Base-by-base conservation (phyloP, 2,113 vertebrate species). In the Stomatorhinus ivindoensis region DNA sequence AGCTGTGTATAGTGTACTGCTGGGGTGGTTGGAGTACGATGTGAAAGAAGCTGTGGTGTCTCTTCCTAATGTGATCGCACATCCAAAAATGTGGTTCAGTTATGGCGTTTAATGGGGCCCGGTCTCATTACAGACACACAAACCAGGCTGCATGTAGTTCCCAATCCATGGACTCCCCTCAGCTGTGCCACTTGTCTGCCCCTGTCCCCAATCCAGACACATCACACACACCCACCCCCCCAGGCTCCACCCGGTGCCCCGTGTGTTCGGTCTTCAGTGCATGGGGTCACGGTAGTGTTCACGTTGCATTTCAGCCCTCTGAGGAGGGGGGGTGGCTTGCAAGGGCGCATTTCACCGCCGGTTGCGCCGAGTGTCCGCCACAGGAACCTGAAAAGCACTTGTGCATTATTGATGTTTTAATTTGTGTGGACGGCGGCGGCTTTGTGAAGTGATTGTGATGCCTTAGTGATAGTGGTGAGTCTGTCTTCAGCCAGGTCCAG, bases 401-500 rank as follows among this genome's bases (percentile, higher is more conserved):
- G 95, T 96, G 95, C 95, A 96, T 96, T 96, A 96, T 96, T 96
- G 95, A 96, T 96, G 94, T 96, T 96, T 96, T 96, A 96, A 96
- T 96, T 96, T 96, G 96, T 95, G 95, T 95, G 95, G 96, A 96
- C 96, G 95, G 95, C 94, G 93, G 92, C 94, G 96, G 96, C 96
- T 96, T 96, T 96, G 96, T 96, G 96, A 96, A 96, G 95, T 95
- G 95, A 96, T 96, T 96, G 95, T 95, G 95, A 94, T 94, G 94
- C 93, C 93, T 83, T 94, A 92, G 93, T 95, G 96, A 95, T 96
- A 96, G 95, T 92, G 94, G 94, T 93, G 94, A 95, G 94, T 93
- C 93, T 94, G 94, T 94, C 94, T 93, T 94, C 92, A 95, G 96
- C 95, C 94, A 91, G 94, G 96, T 94, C 95, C 88, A 53, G 82